Percentiles rank a stretch among this genome's conserved stretches.
These are phyloP conservation scores for Palythoa caribaeorum DNA, from an alignment of 92 coral and sea anemone genomes.

Conservation along the genomic window DNA sequence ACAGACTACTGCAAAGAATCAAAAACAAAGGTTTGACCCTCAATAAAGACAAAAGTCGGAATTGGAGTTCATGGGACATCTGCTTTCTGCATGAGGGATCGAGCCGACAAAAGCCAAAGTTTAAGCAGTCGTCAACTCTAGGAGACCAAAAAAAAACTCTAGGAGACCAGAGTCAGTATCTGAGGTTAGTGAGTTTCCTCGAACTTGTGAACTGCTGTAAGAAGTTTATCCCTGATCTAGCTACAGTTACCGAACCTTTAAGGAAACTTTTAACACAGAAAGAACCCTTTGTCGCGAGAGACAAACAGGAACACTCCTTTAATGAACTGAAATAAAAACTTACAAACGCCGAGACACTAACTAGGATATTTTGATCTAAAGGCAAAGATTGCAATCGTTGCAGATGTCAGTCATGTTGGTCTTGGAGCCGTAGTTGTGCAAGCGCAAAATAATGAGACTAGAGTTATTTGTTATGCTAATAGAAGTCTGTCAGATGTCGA, in stretches of 20 bases:
- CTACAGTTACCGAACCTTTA: background rate
- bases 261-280: too few relatives aligned
- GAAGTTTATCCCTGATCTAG: background rate
- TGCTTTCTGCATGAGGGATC: background rate
- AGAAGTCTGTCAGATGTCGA: too few relatives aligned
- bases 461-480: too few relatives aligned
- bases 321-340: background rate
- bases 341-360: background rate
- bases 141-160: background rate
- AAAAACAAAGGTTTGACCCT: background rate
- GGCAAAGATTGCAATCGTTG: too few relatives aligned
- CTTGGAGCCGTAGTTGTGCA: constrained; percentile 42
- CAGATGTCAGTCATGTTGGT: constrained; percentile 15
- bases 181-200: background rate
- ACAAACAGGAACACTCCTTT: too few relatives aligned
- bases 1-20: too few relatives aligned
- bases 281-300: too few relatives aligned
- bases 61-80: background rate
- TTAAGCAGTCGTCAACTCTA: background rate
- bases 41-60: background rate
- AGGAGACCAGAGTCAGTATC: background rate
- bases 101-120: background rate
- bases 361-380: background rate
- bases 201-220: background rate
- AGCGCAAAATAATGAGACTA: constrained; percentile 14